Base-by-base conservation (phyloP, 2,888 invertebrate species). In the Eristalis intricaria region DNA sequence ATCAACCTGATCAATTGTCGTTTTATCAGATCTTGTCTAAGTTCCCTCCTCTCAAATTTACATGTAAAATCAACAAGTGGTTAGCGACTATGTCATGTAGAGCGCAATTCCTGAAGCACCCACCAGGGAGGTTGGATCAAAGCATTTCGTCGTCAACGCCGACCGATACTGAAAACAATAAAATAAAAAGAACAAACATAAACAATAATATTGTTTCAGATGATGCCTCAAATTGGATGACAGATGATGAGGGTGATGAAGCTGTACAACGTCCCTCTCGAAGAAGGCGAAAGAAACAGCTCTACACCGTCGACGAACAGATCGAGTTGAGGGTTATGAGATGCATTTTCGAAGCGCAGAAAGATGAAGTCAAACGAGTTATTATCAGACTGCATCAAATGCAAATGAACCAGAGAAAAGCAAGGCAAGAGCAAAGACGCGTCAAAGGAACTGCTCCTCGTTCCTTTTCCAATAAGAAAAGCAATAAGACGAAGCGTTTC, bases 41-140 rank as follows among this genome's bases (percentile, higher is more conserved):
- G 43, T 26, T 68, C 15, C 15, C 4, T 40, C n/a, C 29, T n/a
- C 22, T 26, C 40, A 38, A 50, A 50, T 38, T 10, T 4, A 58
- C 19, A 22, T 64, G 26, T 29, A 23, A 58, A 0, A 60, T 26
- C 43, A 58, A 64, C 64, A 26, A 60, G 22, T 58, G 32, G 43
- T 66, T 43, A 64, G 23, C 0, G 11, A 77, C 61, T 11, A 81
- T 77, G 76, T 64, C 68, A 2, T 81, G 81, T 43, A 73, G 76
- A 29, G 81, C 81, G 71, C 81, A 81, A 61, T 85, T 85, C 40
- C 85, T 85, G 1, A 85, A 85, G 43, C 29, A 11, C 22, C 85
- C 81, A 0, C 81, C 71, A 8, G 75, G 66, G 8, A 32, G n/a
- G 70, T 80, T 77, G 71, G 76, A 68, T 66, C 73, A 64, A 26